phyloP scores from a whole-genome alignment of 2,888 invertebrate species.

The Mayetiola destructor region DNA sequence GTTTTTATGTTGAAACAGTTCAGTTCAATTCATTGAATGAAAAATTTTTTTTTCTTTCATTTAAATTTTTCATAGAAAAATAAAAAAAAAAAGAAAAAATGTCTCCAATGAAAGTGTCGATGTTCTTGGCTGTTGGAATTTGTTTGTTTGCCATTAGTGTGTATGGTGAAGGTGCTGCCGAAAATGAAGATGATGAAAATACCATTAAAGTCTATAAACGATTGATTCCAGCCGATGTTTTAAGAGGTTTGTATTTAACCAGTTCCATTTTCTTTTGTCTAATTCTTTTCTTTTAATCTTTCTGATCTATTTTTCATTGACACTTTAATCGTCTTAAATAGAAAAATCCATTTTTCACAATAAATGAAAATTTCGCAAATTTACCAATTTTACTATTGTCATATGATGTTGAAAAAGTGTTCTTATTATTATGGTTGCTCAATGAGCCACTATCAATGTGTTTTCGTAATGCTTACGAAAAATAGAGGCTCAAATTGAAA shows the following conservation, averaged over 20 bases:
- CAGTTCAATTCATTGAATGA: not conserved
- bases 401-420: no score
- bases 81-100: not conserved
- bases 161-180: constrained; percentile 24
- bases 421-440: no score
- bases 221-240: constrained; percentile 75
- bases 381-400: no score
- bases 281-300: not conserved
- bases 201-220: constrained; percentile 61
- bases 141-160: not conserved
- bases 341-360: no score
- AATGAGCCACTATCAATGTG: no score
- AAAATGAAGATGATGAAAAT: constrained; percentile 36
- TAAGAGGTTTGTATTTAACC: constrained; percentile 50
- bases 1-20: not conserved
- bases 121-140: constrained; percentile 3
- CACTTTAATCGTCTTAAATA: no score
- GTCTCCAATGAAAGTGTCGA: not conserved
- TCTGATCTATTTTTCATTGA: no score
- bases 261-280: not conserved
- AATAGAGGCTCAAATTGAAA: no score
- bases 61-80: not conserved
- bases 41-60: not conserved
- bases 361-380: no score
- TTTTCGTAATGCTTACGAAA: no score